phyloP scores from a whole-genome alignment of 2,113 vertebrate genomes.

The Brachionichthys hirsutus region DNA sequence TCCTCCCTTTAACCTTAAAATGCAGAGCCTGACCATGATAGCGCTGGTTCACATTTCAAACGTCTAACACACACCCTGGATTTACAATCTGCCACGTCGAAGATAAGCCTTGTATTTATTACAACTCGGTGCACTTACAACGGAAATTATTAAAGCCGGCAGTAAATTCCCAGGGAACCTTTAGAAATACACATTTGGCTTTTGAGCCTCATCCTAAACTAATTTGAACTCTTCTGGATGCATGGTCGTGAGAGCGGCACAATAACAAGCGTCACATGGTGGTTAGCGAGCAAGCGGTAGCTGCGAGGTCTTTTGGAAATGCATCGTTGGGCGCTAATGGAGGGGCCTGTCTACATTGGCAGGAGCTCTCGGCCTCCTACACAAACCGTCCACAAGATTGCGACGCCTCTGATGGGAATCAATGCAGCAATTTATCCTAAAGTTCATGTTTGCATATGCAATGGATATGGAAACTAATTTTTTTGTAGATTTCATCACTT shows the following conservation, averaged over 20 bases:
- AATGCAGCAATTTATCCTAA: conserved; percentile 37
- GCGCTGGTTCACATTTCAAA: conserved; percentile 29
- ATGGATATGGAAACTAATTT: conserved; percentile 24
- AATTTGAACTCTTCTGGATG: conserved; percentile 1
- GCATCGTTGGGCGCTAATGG: conserved; percentile 53
- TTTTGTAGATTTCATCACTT: conserved; percentile 37
- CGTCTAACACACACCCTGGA: conserved; percentile 14
- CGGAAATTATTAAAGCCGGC: conserved; percentile 14
- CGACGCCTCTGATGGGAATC: conserved; percentile 39
- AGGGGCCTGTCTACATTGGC: conserved; percentile 51
- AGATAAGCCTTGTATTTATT: conserved; percentile 34
- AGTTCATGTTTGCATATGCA: conserved; percentile 31
- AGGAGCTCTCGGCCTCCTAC: conserved; percentile 1
- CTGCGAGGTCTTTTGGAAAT: conserved; percentile 46
- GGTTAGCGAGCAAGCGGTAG: conserved; percentile 27
- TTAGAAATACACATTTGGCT: background rate
- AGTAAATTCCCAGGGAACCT: conserved; percentile 6
- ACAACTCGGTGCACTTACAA: conserved; percentile 3
- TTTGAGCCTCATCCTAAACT: background rate
- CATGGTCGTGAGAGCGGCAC: background rate
- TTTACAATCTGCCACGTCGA: conserved; percentile 28
- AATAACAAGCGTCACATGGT: conserved; percentile 16
- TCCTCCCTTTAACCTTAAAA: conserved; percentile 44
- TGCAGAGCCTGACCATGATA: conserved; percentile 34
- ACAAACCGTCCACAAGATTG: conserved; percentile 34